Base-by-base conservation (phyloP, 2,797 vertebrate species). In the Cyclopterus lumpus region DNA sequence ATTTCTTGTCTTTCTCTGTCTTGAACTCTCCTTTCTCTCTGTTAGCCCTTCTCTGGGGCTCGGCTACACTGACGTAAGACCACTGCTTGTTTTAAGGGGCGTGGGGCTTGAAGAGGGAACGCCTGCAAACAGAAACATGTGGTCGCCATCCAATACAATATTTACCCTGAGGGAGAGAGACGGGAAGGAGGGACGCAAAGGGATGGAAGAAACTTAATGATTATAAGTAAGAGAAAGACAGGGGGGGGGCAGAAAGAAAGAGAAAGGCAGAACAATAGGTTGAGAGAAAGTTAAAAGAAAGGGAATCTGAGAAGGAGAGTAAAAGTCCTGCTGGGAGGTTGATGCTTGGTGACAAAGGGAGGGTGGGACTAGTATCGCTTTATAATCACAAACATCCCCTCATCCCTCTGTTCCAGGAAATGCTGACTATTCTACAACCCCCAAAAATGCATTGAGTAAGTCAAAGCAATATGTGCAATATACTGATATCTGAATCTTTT, bases 111-210 rank as follows among this genome's bases (percentile, higher is more conserved):
- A 76, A 53, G 57, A 88, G 73, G 36, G 75, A 90, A 67, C 66
- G 67, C 74, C 86, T 28, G 73, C 86, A 93, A 89, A 91, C 72
- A 87, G 83, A 89, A 86, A 91, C 90, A 87, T 87, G 86, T 82
- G 86, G 85, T 85, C 49, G 20, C 71, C 71, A 77, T 83, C 85
- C 87, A 83, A 58, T 64, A 67, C 81, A 82, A 78, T 82, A 82
- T 90, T 86, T 89, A 82, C 38, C 61, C 80, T 53, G n/a, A 83
- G 74, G 65, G 65, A 81, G 51, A 81, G 51, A 62, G 77, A 78
- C 55, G n/a, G 6, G 26, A 70, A 71, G 67, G 69, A 70, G 55
- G 10, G 53, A 75, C 62, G 58, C 57, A 46, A 71, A 72, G 10
- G 24, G 53, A 78, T 51, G 54, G 54, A 51, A 54, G 53, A 60